Evolutionary conservation across 2,888 invertebrate species (phyloP), one percentile per base, ranked within the genome.

Genomic region (Lepeophtheirus nordmannii): DNA sequence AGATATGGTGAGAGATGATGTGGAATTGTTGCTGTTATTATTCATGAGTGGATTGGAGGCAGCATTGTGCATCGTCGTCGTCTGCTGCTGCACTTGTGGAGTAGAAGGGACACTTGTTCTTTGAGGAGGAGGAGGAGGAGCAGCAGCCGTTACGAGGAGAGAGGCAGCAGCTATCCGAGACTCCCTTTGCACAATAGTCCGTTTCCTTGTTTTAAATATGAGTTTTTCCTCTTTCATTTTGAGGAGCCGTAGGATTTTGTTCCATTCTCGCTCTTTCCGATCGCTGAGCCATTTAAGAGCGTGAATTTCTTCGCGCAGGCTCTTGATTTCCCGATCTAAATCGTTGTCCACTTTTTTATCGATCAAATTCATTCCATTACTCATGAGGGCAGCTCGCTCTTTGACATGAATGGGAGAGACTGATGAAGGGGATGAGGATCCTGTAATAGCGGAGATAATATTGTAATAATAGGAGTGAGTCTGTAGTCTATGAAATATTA

Each of bases 221-320:
- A 86, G 77, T 23, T 88, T 82, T 73, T 89, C 89, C 73, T 89
- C 87, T 76, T 90, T 89, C 5, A 89, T 80, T 74, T 88, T 88
- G 73, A 86, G 86, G 70, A 88, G 77, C 72, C 87, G 85, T 14
- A 89, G 75, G 65, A 90, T 83, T 68, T 86, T 85, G 74, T 89
- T 88, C 86, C 88, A 87, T 75, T 90, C 89, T 71, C 83, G 81
- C 76, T 90, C 90, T 74, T 89, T 89, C 72, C 85, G 83, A 71
- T 82, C 82, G 0, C 88, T 84, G 63, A 88, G 77, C 71, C 85
- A 85, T 69, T 85, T 80, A 68, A 89, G 76, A 0, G 84, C 83
- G 72, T 85, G 80, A 68, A 87, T 71, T 68, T 74, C 74, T 64
- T 71, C 60, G 1, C 37, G 22, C 10, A 60, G 39, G 14, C 38